phyloP scores from a whole-genome alignment of 2,797 vertebrate species.

The Enteromius paludinosus region DNA sequence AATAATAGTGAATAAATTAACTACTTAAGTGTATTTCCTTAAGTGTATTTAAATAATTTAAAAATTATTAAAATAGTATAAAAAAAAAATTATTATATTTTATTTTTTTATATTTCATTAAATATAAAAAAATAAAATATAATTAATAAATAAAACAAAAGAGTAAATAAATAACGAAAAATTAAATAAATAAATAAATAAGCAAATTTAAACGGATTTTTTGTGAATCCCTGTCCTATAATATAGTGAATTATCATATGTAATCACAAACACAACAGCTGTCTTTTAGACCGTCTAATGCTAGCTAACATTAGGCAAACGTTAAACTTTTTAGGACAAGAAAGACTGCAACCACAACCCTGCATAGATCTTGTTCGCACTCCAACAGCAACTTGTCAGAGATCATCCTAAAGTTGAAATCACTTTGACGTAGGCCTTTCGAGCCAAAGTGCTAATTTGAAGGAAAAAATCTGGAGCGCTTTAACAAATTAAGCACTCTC shows the following conservation, averaged over 20 bases:
- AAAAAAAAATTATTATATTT: no score
- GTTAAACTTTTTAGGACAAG: not conserved
- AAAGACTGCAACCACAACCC: not conserved
- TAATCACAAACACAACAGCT: not conserved
- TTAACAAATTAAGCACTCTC: not conserved
- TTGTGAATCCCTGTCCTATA: not conserved
- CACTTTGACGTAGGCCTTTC: not conserved
- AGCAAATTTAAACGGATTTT: not conserved
- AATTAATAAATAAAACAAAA: not conserved
- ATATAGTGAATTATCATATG: not conserved
- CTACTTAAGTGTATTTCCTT: not conserved
- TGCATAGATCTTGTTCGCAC: not conserved
- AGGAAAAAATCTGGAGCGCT: not conserved
- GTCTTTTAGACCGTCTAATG: not conserved
- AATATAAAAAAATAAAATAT: not conserved
- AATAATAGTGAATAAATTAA: not conserved
- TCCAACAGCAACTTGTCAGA: not conserved
- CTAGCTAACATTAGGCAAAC: not conserved
- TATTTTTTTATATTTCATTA: no score
- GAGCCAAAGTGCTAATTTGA: not conserved
- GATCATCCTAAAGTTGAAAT: not conserved
- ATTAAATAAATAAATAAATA: not conserved
- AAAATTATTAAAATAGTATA: no score
- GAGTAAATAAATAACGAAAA: not conserved
- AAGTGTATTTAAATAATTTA: not conserved